Evolutionary conservation across 1,140 invertebrate species (phyloP).

Genomic region (Drosophila pandora): DNA sequence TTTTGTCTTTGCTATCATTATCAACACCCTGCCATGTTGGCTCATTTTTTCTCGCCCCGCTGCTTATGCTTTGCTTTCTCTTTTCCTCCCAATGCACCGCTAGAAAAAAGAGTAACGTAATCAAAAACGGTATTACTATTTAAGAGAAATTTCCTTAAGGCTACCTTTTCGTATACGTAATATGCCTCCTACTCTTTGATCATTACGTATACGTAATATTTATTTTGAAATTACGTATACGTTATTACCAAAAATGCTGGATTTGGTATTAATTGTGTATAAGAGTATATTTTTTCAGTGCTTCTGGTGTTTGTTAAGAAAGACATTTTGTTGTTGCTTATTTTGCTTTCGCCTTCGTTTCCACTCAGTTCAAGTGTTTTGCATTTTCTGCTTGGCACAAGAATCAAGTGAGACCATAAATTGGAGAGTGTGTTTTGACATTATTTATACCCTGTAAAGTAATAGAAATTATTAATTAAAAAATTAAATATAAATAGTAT

Average conservation of each 20-base stretch:
- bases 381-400: constrained; percentile 59
- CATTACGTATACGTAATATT: neutral
- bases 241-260: neutral
- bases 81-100: neutral
- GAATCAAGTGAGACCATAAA: constrained; percentile 14
- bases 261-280: neutral
- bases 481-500: too few species aligned
- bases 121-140: too few species aligned
- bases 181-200: too few species aligned
- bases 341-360: constrained; percentile 70
- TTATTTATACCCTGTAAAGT: neutral
- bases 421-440: neutral
- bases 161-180: too few species aligned
- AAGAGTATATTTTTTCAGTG: neutral
- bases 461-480: too few species aligned
- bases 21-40: constrained; percentile 63
- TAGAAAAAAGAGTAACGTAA: neutral
- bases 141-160: too few species aligned
- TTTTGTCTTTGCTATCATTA: constrained; percentile 74
- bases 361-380: constrained; percentile 77
- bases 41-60: constrained; percentile 12
- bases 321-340: constrained; percentile 58
- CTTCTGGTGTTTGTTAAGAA: constrained; percentile 21
- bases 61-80: constrained; percentile 13
- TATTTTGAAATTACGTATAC: constrained; percentile 1